Percentiles rank a stretch among this genome's conserved stretches.
phyloP scores from a whole-genome alignment of 2,113 vertebrate genomes.

The Bos taurus region ARS-UCD2.0 NC_037340.1:39781501-39782000 shows the following conservation, averaged over 20 bases:
- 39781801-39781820: neutral
- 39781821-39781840: slow-evolving; percentile 20
- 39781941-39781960: slow-evolving; percentile 6
- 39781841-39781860: slow-evolving; percentile 11
- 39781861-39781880: neutral
- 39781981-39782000: neutral
- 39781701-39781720: neutral
- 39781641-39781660: neutral
- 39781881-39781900: neutral
- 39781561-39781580: neutral
- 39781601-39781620: neutral
- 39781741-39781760: neutral
- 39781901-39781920: neutral
- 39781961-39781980: slow-evolving; percentile 27
- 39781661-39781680: neutral
- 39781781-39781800: neutral
- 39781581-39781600: neutral
- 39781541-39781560: neutral
- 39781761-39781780: neutral
- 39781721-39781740: neutral
- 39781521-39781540: neutral
- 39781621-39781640: neutral
- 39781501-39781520: neutral
- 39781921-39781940: neutral
- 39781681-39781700: neutral